A percentile compares a stretch with the other conserved stretches of the same genome.
These are phyloP conservation scores for Sander lucioperca DNA, from an alignment of 2,113 vertebrate species.

Conservation along the genomic window DNA sequence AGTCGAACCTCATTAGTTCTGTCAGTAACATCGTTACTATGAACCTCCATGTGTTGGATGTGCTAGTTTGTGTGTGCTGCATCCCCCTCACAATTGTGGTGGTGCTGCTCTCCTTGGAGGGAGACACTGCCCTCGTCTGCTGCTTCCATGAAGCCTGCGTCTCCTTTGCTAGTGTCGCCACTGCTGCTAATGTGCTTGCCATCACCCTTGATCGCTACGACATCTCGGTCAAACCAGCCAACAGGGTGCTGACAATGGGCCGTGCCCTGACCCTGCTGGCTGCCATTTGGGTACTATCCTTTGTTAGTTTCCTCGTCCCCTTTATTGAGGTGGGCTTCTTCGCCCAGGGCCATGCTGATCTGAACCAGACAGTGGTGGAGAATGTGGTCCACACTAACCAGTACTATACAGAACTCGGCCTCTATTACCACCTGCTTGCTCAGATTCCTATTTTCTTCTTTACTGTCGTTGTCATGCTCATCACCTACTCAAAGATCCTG, in stretches of 20 bases:
- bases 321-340: conserved; percentile 98
- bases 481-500: conserved; percentile 98
- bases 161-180: conserved; percentile 97
- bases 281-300: conserved; percentile 95
- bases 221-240: conserved; percentile 98
- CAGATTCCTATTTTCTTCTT: conserved; percentile 99
- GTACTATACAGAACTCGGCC: conserved; percentile 93
- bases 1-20: conserved; percentile 99
- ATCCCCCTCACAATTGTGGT: conserved; percentile 97
- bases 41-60: conserved; percentile 98
- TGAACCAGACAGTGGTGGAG: conserved; percentile 91
- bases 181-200: conserved; percentile 96
- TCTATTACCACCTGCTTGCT: conserved; percentile 97
- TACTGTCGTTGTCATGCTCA: conserved; percentile 95
- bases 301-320: conserved; percentile 95
- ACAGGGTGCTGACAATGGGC: conserved; percentile 96
- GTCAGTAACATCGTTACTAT: conserved; percentile 99
- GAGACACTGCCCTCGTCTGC: conserved; percentile 94
- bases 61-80: conserved; percentile 96
- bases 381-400: conserved; percentile 85
- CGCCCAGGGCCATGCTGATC: conserved; percentile 86
- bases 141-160: conserved; percentile 99
- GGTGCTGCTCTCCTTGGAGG: conserved; percentile 93
- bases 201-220: conserved; percentile 98
- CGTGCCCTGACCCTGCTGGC: conserved; percentile 93